Evolutionary conservation across 1,140 invertebrate genomes (phyloP), one percentile per base, ranked within the genome.

Genomic region (Drosophila orena): DNA sequence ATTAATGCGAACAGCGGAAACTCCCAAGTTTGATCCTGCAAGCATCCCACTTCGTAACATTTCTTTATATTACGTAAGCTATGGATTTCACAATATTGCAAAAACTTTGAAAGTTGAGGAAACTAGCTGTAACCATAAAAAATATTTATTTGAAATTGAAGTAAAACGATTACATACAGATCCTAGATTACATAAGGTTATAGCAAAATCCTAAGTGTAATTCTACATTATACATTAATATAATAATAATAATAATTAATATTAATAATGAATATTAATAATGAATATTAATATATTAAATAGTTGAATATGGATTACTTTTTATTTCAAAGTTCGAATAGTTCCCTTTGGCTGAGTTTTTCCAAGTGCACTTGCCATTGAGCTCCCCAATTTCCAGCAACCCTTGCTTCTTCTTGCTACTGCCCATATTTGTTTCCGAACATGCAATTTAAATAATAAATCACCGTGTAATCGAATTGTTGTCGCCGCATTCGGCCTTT

Each of bases 361-460:
- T 27, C 12, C 20, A 7, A 17, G 58, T 56, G 40, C 53, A 43
- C 40, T 34, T 59, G 55, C 52, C 74, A 35, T 60, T 44, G 66
- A 20, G 52, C 4, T 40, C 15, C 30, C 17, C 14, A 27, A 53
- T 24, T 55, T 43, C 12, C 37, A 20, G 34, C n/a, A 49, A 35
- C 10, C 46, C 38, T 72, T 42, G 24, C 38, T 20, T n/a, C 24
- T 40, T 24, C 47, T 40, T 61, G 30, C 65, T 46, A 37, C 53
- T 71, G 44, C 47, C 38, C 58, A 56, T 56, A 66, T 53, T 58
- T 42, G 72, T 35, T 50, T 40, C 15, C 20, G 43, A 35, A 54
- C 57, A 68, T 53, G 60, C 52, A 81, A 81, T 81, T 77, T 81
- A 69, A 81, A 81, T 81, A 81, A 81, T 81, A 77, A 61, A 81